Evolutionary conservation across 2,888 invertebrate species (phyloP).

Genomic region (Caenorhabditis sulstoni): DNA sequence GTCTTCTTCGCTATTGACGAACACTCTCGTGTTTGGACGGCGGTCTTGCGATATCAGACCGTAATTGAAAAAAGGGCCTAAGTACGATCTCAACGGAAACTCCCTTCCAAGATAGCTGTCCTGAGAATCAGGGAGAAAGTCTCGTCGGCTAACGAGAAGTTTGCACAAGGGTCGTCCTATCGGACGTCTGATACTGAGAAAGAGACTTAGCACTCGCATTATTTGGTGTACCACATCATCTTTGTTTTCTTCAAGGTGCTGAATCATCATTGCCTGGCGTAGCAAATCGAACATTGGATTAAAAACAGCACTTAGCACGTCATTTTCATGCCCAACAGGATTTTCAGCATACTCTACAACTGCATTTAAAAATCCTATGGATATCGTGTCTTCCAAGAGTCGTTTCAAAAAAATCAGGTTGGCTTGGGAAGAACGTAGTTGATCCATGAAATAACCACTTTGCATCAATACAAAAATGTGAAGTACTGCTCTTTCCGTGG

Average conservation of each 20-base stretch:
- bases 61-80: slow-evolving; percentile 93
- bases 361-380: too few species aligned
- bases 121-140: slow-evolving; percentile 41
- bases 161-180: slow-evolving; percentile 52
- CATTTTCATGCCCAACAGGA: too few species aligned
- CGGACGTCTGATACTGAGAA: slow-evolving; percentile 47
- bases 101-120: slow-evolving; percentile 87
- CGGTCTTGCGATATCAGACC: slow-evolving; percentile 93
- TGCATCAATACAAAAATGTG: slow-evolving; percentile 2
- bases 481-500: slow-evolving; percentile 4
- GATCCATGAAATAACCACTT: slow-evolving; percentile 7
- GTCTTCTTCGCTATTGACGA: slow-evolving; percentile 30
- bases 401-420: slow-evolving; percentile 10
- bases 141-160: slow-evolving; percentile 47
- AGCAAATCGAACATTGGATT: slow-evolving; percentile 67
- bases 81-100: slow-evolving; percentile 88
- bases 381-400: slow-evolving; percentile 30
- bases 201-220: slow-evolving; percentile 23
- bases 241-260: slow-evolving; percentile 47
- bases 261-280: slow-evolving; percentile 22
- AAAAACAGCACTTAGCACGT: slow-evolving; percentile 41
- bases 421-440: neutral
- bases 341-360: neutral
- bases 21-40: slow-evolving; percentile 82
- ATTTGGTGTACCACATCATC: slow-evolving; percentile 35